Base-by-base conservation (phyloP, 64 coral and sea anemone species). In the Montipora foliosa region DNA sequence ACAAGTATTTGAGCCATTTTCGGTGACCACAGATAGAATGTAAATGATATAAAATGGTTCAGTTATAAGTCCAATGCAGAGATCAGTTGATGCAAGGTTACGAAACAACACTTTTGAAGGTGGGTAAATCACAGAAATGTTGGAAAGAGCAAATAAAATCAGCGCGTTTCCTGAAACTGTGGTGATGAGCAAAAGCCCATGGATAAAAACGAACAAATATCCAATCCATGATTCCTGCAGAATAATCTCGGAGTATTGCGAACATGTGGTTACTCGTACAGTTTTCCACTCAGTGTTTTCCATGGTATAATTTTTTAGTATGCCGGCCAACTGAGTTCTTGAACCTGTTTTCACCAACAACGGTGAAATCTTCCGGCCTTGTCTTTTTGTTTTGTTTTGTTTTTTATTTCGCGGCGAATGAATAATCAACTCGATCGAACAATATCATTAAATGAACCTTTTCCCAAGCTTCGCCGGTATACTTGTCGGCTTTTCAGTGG, bases 31-130 rank as follows among this genome's bases (percentile, higher is more conserved):
- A 1, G 24, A 66, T 12, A 83, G 9, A 5, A 83, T 21, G 24
- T 67, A 57, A 19, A 19, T 19, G 12, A 83, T 57, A 83, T 82
- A 89, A 9, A 80, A 47, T 15, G 94, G 90, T 72, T 95, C 77
- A 25, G 80, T 82, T 51, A 95, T 72, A 66, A 88, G 78, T 10
- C 94, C 94, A 48, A 92, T 55, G 49, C 52, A 67, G 67, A 95
- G 91, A 53, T 95, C 94, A 37, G 94, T 83, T 16, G 81, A 21
- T 44, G 94, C 94, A 0, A 95, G 89, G 21, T 74, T 70, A 49
- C 89, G 77, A 3, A 95, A 52, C 5, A 95, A 49, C 5, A 95
- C 46, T 16, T 92, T 92, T 0, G 94, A 92, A 2, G 94, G 84
- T 4, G 78, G 77, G 49, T 64, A 77, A 66, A 95, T 55, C 8